Percentiles rank a stretch among this genome's conserved stretches.
phyloP scores from a whole-genome alignment of 2,113 vertebrate genomes.

The Podocnemis expansa region DNA sequence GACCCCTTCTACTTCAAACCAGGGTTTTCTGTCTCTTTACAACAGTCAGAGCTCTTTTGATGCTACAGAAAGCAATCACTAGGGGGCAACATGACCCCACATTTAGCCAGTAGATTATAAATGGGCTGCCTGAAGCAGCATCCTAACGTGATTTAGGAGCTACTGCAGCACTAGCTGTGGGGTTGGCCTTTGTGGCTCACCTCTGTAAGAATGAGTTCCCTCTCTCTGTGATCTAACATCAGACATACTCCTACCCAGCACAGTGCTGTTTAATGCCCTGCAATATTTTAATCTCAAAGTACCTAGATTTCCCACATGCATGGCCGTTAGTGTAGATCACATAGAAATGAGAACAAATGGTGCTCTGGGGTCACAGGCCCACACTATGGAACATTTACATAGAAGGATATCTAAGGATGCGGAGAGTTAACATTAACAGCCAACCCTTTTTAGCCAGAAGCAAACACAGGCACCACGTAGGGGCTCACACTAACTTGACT shows the following conservation, averaged over 20 bases:
- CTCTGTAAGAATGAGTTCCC: not conserved
- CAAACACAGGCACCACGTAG: not conserved
- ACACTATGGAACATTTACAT: not conserved
- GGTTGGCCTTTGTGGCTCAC: not conserved
- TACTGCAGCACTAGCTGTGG: fast-evolving
- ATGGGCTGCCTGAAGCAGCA: not conserved
- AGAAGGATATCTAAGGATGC: not conserved
- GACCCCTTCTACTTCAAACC: not conserved
- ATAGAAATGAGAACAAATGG: conserved; percentile 5
- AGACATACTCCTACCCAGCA: not conserved
- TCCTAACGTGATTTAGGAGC: not conserved
- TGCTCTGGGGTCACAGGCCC: not conserved
- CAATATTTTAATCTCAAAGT: conserved; percentile 37
- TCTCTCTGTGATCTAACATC: not conserved
- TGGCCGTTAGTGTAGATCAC: conserved; percentile 5
- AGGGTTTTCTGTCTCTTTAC: too few species aligned
- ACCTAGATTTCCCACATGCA: conserved; percentile 32
- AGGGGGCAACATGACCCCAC: fast-evolving
- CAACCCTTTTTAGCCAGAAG: not conserved
- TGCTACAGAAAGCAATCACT: not conserved
- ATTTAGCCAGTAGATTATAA: not conserved
- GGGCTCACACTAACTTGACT: not conserved
- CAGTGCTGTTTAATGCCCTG: not conserved
- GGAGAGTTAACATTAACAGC: not conserved
- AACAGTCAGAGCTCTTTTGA: not conserved